These are phyloP conservation scores for Elymnias hypermnestra DNA, from an alignment of 1,140 invertebrate genomes.

Conservation along the genomic window DNA sequence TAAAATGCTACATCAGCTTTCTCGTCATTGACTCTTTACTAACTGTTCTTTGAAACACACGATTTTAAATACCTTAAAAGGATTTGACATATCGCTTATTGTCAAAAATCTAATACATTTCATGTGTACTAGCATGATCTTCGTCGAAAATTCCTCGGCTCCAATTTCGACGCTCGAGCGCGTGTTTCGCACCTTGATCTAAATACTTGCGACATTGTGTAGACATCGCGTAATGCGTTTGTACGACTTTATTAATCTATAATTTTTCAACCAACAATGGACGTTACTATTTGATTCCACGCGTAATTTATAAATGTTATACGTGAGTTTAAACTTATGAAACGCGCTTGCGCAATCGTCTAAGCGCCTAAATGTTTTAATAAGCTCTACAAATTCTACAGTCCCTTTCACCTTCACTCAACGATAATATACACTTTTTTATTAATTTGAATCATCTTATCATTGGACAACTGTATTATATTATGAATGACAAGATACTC, in stretches of 20 bases:
- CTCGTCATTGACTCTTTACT: no score
- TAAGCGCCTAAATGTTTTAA: constrained; percentile 12
- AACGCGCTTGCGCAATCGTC: constrained; percentile 6
- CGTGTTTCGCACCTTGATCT: constrained; percentile 71
- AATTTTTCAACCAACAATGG: not conserved
- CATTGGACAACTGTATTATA: no score
- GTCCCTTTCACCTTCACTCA: constrained; percentile 12
- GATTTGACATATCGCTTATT: no score
- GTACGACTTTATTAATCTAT: constrained; percentile 18
- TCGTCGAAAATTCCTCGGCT: constrained; percentile 56
- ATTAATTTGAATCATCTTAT: no score
- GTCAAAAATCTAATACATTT: not conserved
- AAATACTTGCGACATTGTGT: constrained; percentile 72
- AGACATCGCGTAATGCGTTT: constrained; percentile 45
- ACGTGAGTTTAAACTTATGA: constrained; percentile 8
- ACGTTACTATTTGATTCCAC: not conserved
- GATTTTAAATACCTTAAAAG: no score
- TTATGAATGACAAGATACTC: no score
- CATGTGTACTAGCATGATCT: constrained; percentile 33
- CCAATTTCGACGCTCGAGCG: constrained; percentile 56
- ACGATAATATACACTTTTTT: constrained; percentile 4
- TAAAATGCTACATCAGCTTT: no score
- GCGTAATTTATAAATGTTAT: constrained; percentile 1
- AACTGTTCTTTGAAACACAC: no score
- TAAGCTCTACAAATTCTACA: constrained; percentile 4